These are phyloP conservation scores for Epizoanthus stellaris DNA, from an alignment of 92 coral and sea anemone genomes.

Conservation along the genomic window DNA sequence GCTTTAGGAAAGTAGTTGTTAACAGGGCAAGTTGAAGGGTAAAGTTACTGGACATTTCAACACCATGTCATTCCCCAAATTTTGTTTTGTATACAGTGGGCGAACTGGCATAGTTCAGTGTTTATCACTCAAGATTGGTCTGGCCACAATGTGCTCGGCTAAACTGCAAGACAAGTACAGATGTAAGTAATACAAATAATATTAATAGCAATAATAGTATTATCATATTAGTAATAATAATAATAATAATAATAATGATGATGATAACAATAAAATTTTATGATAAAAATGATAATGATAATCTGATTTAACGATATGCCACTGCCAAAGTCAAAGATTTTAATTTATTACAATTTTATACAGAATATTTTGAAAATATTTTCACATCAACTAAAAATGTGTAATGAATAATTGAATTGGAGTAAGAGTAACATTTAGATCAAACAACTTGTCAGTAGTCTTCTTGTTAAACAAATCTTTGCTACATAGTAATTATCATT, in stretches of 20 bases:
- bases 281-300: too few relatives aligned
- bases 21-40: not conserved
- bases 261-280: too few relatives aligned
- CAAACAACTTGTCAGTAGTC: too few relatives aligned
- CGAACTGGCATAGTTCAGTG: constrained; percentile 82
- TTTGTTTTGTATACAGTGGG: constrained; percentile 51
- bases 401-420: not conserved
- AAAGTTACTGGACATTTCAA: not conserved
- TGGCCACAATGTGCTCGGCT: constrained; percentile 84
- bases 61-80: not conserved
- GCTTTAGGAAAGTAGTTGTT: not conserved
- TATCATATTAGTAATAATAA: not conserved
- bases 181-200: constrained; percentile 50
- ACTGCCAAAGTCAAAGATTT: too few relatives aligned
- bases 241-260: too few relatives aligned
- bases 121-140: constrained; percentile 85
- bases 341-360: too few relatives aligned
- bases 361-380: too few relatives aligned
- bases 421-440: not conserved
- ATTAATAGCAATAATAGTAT: not conserved
- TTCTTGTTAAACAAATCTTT: too few relatives aligned
- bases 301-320: too few relatives aligned
- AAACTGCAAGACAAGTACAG: constrained; percentile 95
- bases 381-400: too few relatives aligned
- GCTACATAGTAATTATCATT: too few relatives aligned